Evolutionary conservation across 2,888 invertebrate genomes (phyloP), one percentile per base, ranked within the genome.

Genomic region (Drosophila meridiana): DNA sequence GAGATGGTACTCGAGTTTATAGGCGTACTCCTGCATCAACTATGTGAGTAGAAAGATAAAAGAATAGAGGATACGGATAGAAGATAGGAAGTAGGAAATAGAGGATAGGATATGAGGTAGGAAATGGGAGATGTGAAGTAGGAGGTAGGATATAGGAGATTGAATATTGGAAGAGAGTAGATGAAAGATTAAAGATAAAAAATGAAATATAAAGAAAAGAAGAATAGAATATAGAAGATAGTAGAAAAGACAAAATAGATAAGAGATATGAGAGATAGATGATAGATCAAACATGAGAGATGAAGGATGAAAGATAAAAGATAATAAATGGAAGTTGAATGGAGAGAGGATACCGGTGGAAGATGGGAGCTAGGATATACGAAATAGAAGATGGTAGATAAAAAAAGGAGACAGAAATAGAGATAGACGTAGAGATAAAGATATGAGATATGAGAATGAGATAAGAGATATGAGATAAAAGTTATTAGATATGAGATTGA

Each of bases 1-100:
- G 91, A 92, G 32, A 91, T 92, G 84, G 59, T 92, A 53, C 74
- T 92, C 20, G 78, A 73, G 7, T 92, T 92, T 48, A 73, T 84
- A 42, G 88, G 84, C 26, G 57, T 61, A 5, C 60, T 82, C 0
- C 76, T 92, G 0, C 87, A 81, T 32, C 59, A 78, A 0, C 75
- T 85, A 61, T 87, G 92, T 92, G 20, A 20, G 20, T 20, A 20
- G 20, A 20, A 20, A 20, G 20, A 20, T 20, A 20, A 20, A 20
- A 20, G 20, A 20, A 20, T 20, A 20, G 20, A 20, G 1, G 0
- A 20, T 20, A 20, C 20, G 20, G 20, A 20, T 20, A 20, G 40
- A 38, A 38, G 38, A 38, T 13, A 4, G 13, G 4, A 38, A 4
- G 13, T 4, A 38, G 0, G 38, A 38, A 0, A 38, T 14, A 4